A percentile compares a stretch with the other conserved stretches of the same genome.
These are phyloP conservation scores for Gonatopus flavifemur DNA, from an alignment of 1,140 invertebrate genomes.

Conservation along the genomic window DNA sequence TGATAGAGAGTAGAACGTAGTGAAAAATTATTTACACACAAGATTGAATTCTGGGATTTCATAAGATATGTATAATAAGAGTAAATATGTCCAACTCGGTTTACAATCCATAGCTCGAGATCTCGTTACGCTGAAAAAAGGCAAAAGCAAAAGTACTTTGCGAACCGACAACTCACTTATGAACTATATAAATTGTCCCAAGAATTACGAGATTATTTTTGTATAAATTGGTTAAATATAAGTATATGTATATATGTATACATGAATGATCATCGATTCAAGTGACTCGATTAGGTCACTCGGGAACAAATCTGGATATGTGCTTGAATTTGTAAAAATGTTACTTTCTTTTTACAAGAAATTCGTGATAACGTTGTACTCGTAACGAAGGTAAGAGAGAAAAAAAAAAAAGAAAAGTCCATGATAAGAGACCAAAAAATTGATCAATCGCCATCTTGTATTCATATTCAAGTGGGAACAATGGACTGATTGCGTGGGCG, in stretches of 20 bases:
- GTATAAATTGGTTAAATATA: conserved; percentile 5
- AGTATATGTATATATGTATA: conserved; percentile 4
- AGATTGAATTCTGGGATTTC: conserved; percentile 16
- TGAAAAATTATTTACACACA: conserved; percentile 39
- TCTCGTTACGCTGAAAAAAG: conserved; percentile 43
- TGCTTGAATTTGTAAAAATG: too few relatives aligned
- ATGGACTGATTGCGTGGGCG: conserved; percentile 30
- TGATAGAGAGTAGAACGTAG: conserved; percentile 13
- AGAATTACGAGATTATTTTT: too few relatives aligned
- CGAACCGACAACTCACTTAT: conserved; percentile 5
- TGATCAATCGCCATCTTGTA: too few relatives aligned
- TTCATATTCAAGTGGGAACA: too few relatives aligned
- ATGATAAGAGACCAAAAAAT: background rate
- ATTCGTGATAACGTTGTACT: too few relatives aligned
- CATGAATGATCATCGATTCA: too few relatives aligned
- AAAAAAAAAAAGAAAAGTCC: too few relatives aligned
- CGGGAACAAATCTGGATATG: too few relatives aligned
- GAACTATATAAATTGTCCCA: too few relatives aligned
- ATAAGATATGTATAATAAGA: conserved; percentile 9
- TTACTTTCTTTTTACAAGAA: too few relatives aligned
- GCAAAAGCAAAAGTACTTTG: conserved; percentile 27
- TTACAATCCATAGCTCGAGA: conserved; percentile 35
- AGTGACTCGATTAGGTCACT: too few relatives aligned
- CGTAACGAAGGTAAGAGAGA: too few relatives aligned
- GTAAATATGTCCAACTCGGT: conserved; percentile 15